Evolutionary conservation across 2,888 invertebrate genomes (phyloP), one percentile per base, ranked within the genome.

Genomic region (Cerastis rubricosa): DNA sequence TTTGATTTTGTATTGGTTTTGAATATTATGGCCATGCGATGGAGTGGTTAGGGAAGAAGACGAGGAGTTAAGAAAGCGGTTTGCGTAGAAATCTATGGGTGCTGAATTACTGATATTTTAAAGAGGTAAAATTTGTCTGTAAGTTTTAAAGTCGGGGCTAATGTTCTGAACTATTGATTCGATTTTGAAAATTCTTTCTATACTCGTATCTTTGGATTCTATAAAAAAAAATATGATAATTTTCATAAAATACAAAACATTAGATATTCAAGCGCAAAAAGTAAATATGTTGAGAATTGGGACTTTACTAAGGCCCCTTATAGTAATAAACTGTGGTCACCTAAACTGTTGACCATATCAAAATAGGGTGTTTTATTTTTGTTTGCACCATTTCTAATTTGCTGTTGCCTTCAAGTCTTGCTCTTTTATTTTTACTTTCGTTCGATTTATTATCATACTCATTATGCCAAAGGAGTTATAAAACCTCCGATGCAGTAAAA

Each of bases 401-500:
- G 43, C 63, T 19, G 29, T 40, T 49, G 73, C 40, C 25, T 25
- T 40, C 49, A 22, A 45, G 74, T 65, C 65, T 67, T 25, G 7
- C 25, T 69, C 19, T 57, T n/a, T 9, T 9, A 69, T 43, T 67
- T 82, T 70, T 82, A 19, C 17, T 54, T 57, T 72, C 17, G 40
- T 54, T 51, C 64, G 29, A 65, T 45, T 51, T 63, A 51, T 79
- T 61, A 17, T 19, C n/a, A n/a, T 19, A 19, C 4, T 84, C 43
- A 80, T 80, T 72, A 65, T 4, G n/a, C 43, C 35, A 49, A 80
- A 22, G 54, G 45, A 80, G 63, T 67, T 63, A 71, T 83, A 78
- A 85, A 81, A 83, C 59, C 45, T 69, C 51, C 66, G 22, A 67
- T 74, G 67, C 65, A 61, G 72, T 80, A 84, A 81, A 80, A 80